phyloP scores from a whole-genome alignment of 2,113 vertebrate genomes.

The Nettapus auritus region DNA sequence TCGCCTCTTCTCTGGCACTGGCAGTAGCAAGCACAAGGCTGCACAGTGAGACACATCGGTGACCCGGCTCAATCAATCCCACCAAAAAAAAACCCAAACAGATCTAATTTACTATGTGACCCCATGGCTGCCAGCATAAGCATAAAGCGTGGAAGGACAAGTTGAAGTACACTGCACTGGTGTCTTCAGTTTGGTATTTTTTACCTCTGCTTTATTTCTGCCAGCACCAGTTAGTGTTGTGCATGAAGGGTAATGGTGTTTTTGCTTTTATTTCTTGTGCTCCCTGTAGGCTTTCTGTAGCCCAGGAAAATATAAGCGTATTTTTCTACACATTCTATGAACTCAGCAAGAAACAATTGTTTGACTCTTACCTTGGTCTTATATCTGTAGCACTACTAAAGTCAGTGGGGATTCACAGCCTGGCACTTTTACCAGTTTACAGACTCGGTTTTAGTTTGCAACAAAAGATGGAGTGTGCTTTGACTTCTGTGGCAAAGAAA shows the following conservation, averaged over 20 bases:
- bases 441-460: not conserved
- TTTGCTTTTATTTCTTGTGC: not conserved
- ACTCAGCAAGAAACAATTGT: not conserved
- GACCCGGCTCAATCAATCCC: not conserved
- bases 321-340: not conserved
- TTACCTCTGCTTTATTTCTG: not conserved
- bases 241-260: not conserved
- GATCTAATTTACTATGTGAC: not conserved
- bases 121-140: not conserved
- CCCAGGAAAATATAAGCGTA: not conserved
- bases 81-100: not conserved
- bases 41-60: not conserved
- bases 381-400: not conserved
- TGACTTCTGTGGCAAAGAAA: not conserved
- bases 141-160: not conserved
- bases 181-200: not conserved
- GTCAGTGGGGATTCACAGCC: not conserved
- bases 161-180: not conserved
- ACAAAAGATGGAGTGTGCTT: not conserved
- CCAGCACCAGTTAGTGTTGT: fast-evolving
- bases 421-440: not conserved
- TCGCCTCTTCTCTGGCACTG: not conserved
- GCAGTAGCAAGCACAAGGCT: not conserved
- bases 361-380: not conserved
- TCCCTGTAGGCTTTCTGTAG: not conserved